A percentile compares a stretch with the other conserved stretches of the same genome.
phyloP scores from a whole-genome alignment of 2,113 vertebrate species.

The Mionectes macconnelli region DNA sequence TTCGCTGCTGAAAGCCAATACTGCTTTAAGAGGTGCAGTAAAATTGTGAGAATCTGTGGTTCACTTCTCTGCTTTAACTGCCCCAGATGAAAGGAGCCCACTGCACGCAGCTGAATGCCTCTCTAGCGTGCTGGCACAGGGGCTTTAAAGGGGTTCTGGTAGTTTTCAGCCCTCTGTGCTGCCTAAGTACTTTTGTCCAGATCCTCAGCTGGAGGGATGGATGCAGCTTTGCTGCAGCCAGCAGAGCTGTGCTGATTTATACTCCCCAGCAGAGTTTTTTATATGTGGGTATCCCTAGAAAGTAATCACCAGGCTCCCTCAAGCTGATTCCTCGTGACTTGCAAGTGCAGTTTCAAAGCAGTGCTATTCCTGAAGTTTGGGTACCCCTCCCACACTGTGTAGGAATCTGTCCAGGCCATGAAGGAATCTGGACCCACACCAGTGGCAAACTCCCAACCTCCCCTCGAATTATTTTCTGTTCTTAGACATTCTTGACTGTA shows the following conservation, averaged over 20 bases:
- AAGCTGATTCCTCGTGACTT: slow-evolving; percentile 41
- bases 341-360: not conserved
- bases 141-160: slow-evolving; percentile 61
- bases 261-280: not conserved
- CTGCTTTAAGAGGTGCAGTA: slow-evolving; percentile 63
- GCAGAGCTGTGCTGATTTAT: slow-evolving; percentile 33
- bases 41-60: slow-evolving; percentile 53
- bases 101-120: not conserved
- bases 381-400: rapidly evolving
- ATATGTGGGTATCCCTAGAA: not conserved
- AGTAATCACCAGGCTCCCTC: slow-evolving; percentile 54
- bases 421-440: not conserved
- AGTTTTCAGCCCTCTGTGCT: slow-evolving; percentile 32
- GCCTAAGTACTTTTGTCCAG: not conserved
- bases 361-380: not conserved
- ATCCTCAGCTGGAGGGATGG: slow-evolving; percentile 10
- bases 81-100: slow-evolving; percentile 43
- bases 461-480: not conserved
- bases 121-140: not conserved
- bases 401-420: not conserved
- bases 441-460: not conserved
- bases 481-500: not conserved
- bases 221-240: not conserved
- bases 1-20: slow-evolving; percentile 59
- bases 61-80: slow-evolving; percentile 39